Conservation (phyloP, 2,113 vertebrate genomes). For the Galbula dea region DNA sequence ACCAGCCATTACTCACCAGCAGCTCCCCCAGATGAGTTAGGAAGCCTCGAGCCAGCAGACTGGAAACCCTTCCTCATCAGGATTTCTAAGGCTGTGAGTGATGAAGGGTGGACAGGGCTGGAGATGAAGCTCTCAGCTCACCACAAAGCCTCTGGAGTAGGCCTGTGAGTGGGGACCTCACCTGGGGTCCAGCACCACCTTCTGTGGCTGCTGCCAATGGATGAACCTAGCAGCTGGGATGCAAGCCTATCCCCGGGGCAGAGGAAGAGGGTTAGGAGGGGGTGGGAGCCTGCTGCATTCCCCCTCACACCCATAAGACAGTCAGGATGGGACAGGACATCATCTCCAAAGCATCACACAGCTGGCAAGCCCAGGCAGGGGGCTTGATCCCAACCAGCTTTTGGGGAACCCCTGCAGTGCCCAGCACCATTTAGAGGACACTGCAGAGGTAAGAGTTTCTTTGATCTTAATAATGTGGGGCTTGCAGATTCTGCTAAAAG, state of each 20-base stretch:
- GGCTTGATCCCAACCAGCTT: neutral
- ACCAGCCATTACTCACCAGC: neutral
- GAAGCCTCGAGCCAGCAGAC: neutral
- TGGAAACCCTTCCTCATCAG: neutral
- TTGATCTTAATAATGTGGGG: neutral
- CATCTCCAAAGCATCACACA: conserved; percentile 30
- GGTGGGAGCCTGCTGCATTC: conserved; percentile 27
- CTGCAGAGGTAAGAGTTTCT: conserved; percentile 12
- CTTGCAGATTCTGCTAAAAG: conserved; percentile 9
- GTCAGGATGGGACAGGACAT: neutral
- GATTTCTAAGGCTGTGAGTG: neutral
- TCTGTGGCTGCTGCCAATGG: neutral
- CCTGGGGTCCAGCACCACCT: neutral
- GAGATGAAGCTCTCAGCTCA: neutral
- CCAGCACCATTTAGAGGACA: conserved; percentile 14
- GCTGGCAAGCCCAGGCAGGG: neutral
- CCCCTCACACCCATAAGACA: neutral
- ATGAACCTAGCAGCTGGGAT: neutral
- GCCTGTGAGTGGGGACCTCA: neutral
- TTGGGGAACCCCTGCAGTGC: neutral
- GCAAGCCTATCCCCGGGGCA: neutral
- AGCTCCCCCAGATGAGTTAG: neutral
- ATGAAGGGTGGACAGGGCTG: neutral
- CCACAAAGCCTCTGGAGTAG: neutral
- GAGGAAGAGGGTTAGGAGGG: neutral